phyloP scores from a whole-genome alignment of 92 coral and sea anemone genomes.

The Diadumene lineata region DNA sequence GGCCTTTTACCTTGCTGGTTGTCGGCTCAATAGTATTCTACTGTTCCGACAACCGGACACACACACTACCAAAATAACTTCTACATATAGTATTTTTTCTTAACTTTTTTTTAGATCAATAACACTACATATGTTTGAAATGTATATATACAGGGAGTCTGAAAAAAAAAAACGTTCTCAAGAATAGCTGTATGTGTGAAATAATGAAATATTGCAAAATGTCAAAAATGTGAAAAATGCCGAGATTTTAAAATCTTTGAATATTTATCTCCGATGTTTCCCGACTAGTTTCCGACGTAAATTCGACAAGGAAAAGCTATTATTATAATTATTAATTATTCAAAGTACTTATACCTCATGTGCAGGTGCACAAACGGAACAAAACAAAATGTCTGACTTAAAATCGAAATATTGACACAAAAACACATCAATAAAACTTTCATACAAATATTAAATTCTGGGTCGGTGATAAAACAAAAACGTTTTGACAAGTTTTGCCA shows the following conservation, averaged over 20 bases:
- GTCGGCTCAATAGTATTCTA: neutral
- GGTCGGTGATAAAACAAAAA: no score
- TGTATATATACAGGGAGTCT: no score
- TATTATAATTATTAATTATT: no score
- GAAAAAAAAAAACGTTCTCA: neutral
- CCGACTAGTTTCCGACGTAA: neutral
- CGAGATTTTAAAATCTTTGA: neutral
- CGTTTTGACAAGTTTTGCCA: no score
- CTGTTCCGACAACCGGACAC: neutral
- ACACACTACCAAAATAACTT: neutral
- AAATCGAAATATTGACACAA: neutral
- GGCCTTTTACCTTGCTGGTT: no score
- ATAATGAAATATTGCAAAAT: neutral
- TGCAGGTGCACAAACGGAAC: neutral
- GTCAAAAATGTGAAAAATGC: no score
- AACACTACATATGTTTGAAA: no score
- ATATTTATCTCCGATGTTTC: neutral
- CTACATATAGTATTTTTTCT: no score
- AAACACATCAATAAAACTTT: neutral
- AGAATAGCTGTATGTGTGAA: no score
- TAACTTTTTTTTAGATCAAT: no score
- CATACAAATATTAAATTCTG: no score
- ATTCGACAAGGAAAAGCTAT: neutral
- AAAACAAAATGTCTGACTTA: neutral
- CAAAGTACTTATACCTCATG: neutral